A percentile compares a stretch with the other conserved stretches of the same genome.
Evolutionary conservation across 1,140 invertebrate genomes (phyloP).

Genomic region (Rhagoletis zephyria): DNA sequence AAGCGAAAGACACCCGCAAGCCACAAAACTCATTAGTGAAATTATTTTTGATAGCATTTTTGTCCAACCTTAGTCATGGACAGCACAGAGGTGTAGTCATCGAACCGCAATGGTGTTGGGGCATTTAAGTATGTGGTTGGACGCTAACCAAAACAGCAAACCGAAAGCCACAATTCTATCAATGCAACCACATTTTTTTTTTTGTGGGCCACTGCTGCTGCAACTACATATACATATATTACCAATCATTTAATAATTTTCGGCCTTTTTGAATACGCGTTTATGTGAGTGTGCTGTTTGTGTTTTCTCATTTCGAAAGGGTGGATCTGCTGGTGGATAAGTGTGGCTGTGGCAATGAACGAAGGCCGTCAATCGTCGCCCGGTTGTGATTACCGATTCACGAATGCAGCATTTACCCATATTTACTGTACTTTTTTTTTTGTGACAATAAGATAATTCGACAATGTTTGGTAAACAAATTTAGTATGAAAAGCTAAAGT

Average conservation of each 20-base stretch:
- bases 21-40: slow-evolving; percentile 42
- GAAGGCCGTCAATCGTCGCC: no score
- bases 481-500: no score
- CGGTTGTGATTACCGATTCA: no score
- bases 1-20: slow-evolving; percentile 26
- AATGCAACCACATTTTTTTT: slow-evolving; percentile 42
- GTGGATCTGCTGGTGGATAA: no score
- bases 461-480: no score
- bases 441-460: no score
- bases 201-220: neutral
- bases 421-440: no score
- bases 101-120: neutral
- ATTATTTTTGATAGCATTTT: slow-evolving; percentile 35
- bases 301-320: no score
- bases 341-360: no score
- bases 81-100: neutral
- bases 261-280: neutral
- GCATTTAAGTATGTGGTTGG: neutral
- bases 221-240: neutral
- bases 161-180: slow-evolving; percentile 24
- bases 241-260: slow-evolving; percentile 23
- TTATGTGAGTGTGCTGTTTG: no score
- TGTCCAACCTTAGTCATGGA: slow-evolving; percentile 5
- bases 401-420: no score
- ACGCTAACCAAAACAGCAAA: neutral